Percentiles rank a stretch among this genome's conserved stretches.
phyloP scores from a whole-genome alignment of 2,113 vertebrate species.

The Xerus inauris region DNA sequence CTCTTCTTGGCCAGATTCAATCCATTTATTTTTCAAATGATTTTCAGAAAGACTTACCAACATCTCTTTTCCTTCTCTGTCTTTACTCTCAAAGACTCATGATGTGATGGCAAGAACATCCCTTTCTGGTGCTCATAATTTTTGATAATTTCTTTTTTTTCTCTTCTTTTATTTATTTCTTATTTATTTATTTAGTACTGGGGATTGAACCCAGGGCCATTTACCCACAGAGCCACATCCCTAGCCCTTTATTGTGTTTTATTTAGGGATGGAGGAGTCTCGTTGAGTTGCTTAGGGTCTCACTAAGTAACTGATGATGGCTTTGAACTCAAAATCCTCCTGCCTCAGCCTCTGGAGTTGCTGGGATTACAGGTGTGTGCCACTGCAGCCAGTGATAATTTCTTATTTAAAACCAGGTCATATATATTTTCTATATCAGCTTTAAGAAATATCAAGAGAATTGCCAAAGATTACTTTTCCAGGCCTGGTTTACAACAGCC shows the following conservation, averaged over 20 bases:
- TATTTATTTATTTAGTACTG: too few relatives aligned
- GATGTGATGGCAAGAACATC: not conserved
- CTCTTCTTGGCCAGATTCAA: not conserved
- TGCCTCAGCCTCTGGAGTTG: too few relatives aligned
- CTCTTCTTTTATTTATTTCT: too few relatives aligned
- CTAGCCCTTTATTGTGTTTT: too few relatives aligned
- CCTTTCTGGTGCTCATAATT: not conserved
- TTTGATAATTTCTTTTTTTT: not conserved
- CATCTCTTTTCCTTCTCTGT: not conserved
- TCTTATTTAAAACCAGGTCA: not conserved
- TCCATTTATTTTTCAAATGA: not conserved
- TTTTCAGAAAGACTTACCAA: not conserved
- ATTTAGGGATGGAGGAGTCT: too few relatives aligned
- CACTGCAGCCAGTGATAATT: too few relatives aligned
- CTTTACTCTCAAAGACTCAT: not conserved
- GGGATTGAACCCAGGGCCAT: too few relatives aligned
- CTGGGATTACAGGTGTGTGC: too few relatives aligned
- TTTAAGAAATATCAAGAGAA: not conserved
- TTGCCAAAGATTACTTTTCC: not conserved
- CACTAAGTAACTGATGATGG: too few relatives aligned
- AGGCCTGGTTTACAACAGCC: not conserved
- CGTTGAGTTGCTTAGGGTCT: too few relatives aligned
- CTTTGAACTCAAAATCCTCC: too few relatives aligned
- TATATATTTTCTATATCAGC: not conserved
- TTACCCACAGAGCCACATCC: too few relatives aligned